Percentiles rank a stretch among this genome's conserved stretches.
phyloP scores from a whole-genome alignment of 2,797 vertebrate species.

The Rhinogobio ventralis region DNA sequence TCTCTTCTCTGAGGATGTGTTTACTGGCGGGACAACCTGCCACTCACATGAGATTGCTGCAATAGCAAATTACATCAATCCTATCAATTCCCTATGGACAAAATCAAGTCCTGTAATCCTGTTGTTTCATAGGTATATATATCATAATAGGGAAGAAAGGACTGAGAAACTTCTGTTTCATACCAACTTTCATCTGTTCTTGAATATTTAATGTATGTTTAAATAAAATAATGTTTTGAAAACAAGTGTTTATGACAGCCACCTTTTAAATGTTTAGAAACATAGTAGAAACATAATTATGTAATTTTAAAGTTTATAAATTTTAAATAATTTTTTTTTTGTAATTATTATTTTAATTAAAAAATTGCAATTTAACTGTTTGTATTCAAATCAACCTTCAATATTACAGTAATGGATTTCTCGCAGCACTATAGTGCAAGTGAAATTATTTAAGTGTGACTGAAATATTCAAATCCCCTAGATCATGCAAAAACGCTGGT shows the following conservation, averaged over 20 bases:
- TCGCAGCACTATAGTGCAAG: not conserved
- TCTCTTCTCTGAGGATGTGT: not conserved
- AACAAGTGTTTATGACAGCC: not conserved
- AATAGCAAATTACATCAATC: not conserved
- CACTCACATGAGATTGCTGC: not conserved
- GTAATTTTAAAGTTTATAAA: not conserved
- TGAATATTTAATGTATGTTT: not conserved
- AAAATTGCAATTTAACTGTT: not conserved
- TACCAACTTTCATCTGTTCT: not conserved
- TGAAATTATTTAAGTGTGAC: not conserved
- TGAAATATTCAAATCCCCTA: not conserved
- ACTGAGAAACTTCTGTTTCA: not conserved
- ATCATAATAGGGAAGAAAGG: not conserved
- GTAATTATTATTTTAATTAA: not conserved
- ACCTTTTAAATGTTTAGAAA: not conserved
- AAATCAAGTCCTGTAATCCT: not conserved
- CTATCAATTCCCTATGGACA: not conserved
- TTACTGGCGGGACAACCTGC: not conserved
- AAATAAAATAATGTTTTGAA: not conserved
- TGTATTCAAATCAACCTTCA: not conserved
- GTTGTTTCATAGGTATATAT: not conserved
- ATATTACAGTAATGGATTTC: not conserved
- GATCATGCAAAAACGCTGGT: not conserved
- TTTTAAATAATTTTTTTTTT: no score
- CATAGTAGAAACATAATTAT: not conserved